Base-by-base conservation (phyloP, 2,888 invertebrate genomes). In the Eristalis pertinax region DNA sequence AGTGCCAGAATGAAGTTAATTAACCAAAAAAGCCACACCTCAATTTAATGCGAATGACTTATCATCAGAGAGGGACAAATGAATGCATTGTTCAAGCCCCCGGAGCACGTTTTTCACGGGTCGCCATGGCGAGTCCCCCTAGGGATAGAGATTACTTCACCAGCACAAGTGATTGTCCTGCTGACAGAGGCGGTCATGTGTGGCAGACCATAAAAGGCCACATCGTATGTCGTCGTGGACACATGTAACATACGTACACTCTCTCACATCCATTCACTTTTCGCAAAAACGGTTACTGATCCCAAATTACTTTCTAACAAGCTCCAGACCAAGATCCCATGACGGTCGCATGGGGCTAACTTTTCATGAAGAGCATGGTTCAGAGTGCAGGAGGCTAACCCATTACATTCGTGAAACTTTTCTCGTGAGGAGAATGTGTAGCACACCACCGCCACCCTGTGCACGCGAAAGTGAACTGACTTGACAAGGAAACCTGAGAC, bases 231-330 rank as follows among this genome's bases (percentile, higher is more conserved):
- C 50, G 50, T n/a, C 8, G 50, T 50, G 19, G 50, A 50, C 50
- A 50, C 19, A 65, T 68, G 56, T 41, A 77, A 19, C 50, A 50
- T 19, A 50, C 19, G 19, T 19, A 50, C 19, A n/a, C 50, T 22
- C 43, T 5, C 64, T 35, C 56, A 60, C 24, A 64, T 50, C 82
- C 86, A 82, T 83, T 86, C 86, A 67, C 86, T 86, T 83, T 83
- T 84, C 62, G 60, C 65, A 50, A 43, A 62, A 82, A 77, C 62
- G 63, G 65, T 63, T 41, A 35, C 56, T 63, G 69, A 64, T 77
- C 41, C 50, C 32, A 74, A 65, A 38, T 65, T 24, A 83, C 83
- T 82, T 83, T 83, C 86, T 82, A 82, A 77, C 63, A 63, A 76
- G 62, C 75, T 70, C 70, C 63, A 50, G 19, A 50, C 19, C 19